Base-by-base conservation (phyloP, 2,888 invertebrate genomes). In the Cartodere bifasciata region DNA sequence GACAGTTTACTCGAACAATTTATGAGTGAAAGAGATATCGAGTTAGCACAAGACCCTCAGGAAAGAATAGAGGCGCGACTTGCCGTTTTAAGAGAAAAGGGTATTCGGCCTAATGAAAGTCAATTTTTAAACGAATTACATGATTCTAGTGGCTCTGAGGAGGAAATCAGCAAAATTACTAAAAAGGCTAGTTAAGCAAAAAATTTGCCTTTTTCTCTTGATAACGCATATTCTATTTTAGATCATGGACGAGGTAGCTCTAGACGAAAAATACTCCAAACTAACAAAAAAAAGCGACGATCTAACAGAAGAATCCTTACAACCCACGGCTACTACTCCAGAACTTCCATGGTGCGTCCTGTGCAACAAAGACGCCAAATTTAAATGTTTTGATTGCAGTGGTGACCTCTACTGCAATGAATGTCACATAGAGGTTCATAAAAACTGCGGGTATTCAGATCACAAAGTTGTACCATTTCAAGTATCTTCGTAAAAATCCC, bases 301-400 rank as follows among this genome's bases (percentile, higher is more conserved):
- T 21, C 27, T 31, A 12, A 23, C 21, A 28, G 30, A n/a, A n/a
- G n/a, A n/a, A n/a, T n/a, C n/a, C n/a, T n/a, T n/a, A n/a, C n/a
- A n/a, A 44, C 3, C n/a, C n/a, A n/a, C n/a, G n/a, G n/a, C n/a
- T n/a, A n/a, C n/a, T n/a, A 48, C 52, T 4, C 52, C 55, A 2
- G 80, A 83, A 49, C 60, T 85, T 25, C 82, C 82, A 3, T 83
- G 82, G 68, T 91, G 90, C 60, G 77, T 79, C 41, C 77, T 88
- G 42, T 91, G 90, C 53, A 85, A 86, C 55, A 78, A 80, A 51
- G 78, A 83, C 60, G 83, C 86, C 2, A 65, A 60, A 5, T 60
- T 75, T 39, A 64, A 77, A 28, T 91, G 90, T 52, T 57, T 70
- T 24, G 84, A 79, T 36, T 91, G 90, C 58, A 71, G 69, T 38